phyloP scores from a whole-genome alignment of 2,888 invertebrate species.

The Dysmachus trigonus region DNA sequence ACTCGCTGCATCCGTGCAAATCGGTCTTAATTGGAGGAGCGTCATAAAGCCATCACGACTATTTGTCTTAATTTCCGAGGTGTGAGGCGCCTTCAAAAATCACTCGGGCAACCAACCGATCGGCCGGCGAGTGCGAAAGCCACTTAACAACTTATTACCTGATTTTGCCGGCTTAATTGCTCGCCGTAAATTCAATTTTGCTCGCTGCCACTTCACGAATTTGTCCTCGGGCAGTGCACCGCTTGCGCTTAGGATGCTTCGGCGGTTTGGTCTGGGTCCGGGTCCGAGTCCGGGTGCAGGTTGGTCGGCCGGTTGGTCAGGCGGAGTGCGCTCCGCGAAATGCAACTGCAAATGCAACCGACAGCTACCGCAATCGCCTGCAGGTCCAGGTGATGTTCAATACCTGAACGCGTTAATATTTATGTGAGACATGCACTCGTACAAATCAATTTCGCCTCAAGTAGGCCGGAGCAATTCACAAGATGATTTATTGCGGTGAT shows the following conservation, averaged over 20 bases:
- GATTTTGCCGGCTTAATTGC: slow-evolving; percentile 39
- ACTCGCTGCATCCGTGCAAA: neutral
- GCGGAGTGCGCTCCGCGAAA: neutral
- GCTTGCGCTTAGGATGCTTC: neutral
- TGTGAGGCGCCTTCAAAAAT: slow-evolving; percentile 17
- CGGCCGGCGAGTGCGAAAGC: neutral
- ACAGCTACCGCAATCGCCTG: slow-evolving; percentile 36
- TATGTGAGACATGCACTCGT: slow-evolving; percentile 41
- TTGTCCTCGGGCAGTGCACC: slow-evolving; percentile 26
- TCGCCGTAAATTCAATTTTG: slow-evolving; percentile 35
- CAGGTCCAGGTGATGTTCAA: slow-evolving; percentile 34
- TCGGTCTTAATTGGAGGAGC: neutral
- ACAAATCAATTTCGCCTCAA: slow-evolving; percentile 42
- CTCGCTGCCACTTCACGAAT: slow-evolving; percentile 28
- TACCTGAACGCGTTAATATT: slow-evolving; percentile 37
- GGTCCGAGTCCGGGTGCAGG: too few relatives aligned
- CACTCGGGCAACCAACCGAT: neutral
- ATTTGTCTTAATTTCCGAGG: slow-evolving; percentile 28
- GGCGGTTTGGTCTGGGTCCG: neutral
- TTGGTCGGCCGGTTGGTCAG: neutral
- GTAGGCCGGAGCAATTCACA: slow-evolving; percentile 33
- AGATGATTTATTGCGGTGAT: slow-evolving; percentile 41
- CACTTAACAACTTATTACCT: slow-evolving; percentile 28
- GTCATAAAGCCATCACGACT: slow-evolving; percentile 1
- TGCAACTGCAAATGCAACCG: neutral